Percentiles rank a stretch among this genome's conserved stretches.
Conservation (phyloP, 2,113 vertebrate species). For the Shinisaurus crocodilurus region DNA sequence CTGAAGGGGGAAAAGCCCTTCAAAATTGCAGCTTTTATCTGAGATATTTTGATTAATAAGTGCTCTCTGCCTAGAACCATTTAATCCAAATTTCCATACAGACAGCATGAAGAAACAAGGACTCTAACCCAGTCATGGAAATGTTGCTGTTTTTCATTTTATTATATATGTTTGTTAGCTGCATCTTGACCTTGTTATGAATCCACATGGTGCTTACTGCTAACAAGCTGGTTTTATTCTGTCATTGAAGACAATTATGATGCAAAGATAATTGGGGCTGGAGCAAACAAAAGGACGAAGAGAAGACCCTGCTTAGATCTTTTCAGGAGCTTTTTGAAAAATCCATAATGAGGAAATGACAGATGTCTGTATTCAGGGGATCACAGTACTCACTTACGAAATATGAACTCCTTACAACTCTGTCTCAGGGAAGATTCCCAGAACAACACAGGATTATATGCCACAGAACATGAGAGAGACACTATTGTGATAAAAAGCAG, state of each 20-base stretch:
- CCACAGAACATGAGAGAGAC: slow-evolving; percentile 76
- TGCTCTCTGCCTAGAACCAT: slow-evolving; percentile 13
- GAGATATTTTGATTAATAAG: slow-evolving; percentile 49
- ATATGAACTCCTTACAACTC: slow-evolving; percentile 81
- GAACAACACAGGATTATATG: slow-evolving; percentile 83
- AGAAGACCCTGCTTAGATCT: slow-evolving; percentile 86
- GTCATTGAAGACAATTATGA: slow-evolving; percentile 70
- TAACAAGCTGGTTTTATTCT: slow-evolving; percentile 64
- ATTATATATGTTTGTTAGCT: slow-evolving; percentile 41
- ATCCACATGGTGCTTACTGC: slow-evolving; percentile 7
- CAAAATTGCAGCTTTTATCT: slow-evolving; percentile 56
- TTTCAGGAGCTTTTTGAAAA: slow-evolving; percentile 85
- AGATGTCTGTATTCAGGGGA: slow-evolving; percentile 83
- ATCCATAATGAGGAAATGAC: slow-evolving; percentile 91
- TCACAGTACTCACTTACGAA: slow-evolving; percentile 76
- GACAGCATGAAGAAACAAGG: slow-evolving; percentile 19
- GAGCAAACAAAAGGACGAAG: slow-evolving; percentile 80
- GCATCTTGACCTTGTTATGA: slow-evolving; percentile 37
- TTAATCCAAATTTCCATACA: slow-evolving; percentile 31
- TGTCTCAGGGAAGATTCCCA: slow-evolving; percentile 83
- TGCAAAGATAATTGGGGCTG: slow-evolving; percentile 74
- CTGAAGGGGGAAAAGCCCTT: slow-evolving; percentile 53
- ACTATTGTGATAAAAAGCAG: slow-evolving; percentile 79
- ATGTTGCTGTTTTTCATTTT: slow-evolving; percentile 42
- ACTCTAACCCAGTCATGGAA: slow-evolving; percentile 43